Base-by-base conservation (phyloP, 2,888 invertebrate species). In the Apodemia duryi region DNA sequence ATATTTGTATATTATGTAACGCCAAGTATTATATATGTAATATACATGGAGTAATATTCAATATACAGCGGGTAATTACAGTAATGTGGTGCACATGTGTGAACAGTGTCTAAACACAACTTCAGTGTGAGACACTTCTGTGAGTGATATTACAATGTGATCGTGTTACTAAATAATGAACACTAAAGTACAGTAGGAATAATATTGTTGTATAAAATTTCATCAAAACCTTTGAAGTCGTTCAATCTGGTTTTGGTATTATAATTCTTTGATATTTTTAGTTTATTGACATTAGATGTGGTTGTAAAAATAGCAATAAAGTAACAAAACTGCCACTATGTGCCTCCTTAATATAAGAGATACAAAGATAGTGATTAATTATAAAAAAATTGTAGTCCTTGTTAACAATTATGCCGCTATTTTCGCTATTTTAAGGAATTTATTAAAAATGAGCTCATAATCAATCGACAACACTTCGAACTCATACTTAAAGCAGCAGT, bases 61-160 rank as follows among this genome's bases (percentile, higher is more conserved):
- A 73, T 78, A 77, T 79, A 75, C 77, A 77, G 81, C 80, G 81
- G 78, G 80, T 84, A 81, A 78, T 74, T 72, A 74, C 63, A 82
- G 85, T 82, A 73, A 75, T 77, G 84, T 73, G 75, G 69, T 68
- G 76, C 71, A 69, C 79, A 80, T 77, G 79, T 73, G 73, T 80
- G 83, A 84, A 81, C 80, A 78, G 87, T 85, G 85, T 86, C 86
- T 83, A 84, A 84, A 83, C 82, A 51, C 89, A 85, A 77, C 78
- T 73, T 72, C 72, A 79, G 84, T 83, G 85, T 86, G 86, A 79
- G 87, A 78, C 82, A 79, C 83, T 78, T 80, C 78, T 80, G 88
- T 86, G 91, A 88, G 91, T 91, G 91, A 91, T 91, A 91, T 88
- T 82, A 80, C 77, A 82, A 88, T 91, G 91, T 91, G 91, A 91